These are phyloP conservation scores for Pyxicephalus adspersus DNA, from an alignment of 2,113 vertebrate species.

Conservation along the genomic window DNA sequence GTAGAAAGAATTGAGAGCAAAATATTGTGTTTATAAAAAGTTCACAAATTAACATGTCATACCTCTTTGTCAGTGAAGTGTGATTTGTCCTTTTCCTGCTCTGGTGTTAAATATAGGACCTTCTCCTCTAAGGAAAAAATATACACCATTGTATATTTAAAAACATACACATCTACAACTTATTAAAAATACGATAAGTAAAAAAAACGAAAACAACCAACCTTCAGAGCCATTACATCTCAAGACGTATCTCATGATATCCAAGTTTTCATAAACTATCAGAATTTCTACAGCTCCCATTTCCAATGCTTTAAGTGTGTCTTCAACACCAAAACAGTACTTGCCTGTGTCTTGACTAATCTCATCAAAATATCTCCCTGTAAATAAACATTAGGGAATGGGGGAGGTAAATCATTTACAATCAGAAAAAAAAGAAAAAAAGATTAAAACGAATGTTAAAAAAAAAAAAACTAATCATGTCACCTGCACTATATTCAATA, in stretches of 20 bases:
- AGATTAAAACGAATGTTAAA: too few species aligned
- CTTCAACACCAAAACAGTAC: constrained; percentile 98
- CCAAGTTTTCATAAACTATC: constrained; percentile 98
- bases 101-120: constrained; percentile 95
- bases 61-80: constrained; percentile 99
- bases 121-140: constrained; percentile 84
- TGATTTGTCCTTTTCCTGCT: constrained; percentile 99
- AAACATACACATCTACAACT: too few species aligned
- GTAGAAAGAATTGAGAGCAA: too few species aligned
- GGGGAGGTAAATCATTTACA: background rate
- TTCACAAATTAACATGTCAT: constrained; percentile 54
- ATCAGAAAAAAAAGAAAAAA: background rate
- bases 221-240: constrained; percentile 94
- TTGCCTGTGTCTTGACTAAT: constrained; percentile 99
- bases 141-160: too few species aligned
- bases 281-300: constrained; percentile 99
- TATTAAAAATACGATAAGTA: background rate
- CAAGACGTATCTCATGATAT: constrained; percentile 98
- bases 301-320: constrained; percentile 97
- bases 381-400: background rate
- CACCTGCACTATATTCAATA: too few species aligned
- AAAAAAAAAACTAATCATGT: too few species aligned
- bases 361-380: constrained; percentile 98
- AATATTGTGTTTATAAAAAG: too few species aligned
- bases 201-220: constrained; percentile 59